Evolutionary conservation across 1,140 invertebrate genomes (phyloP), one percentile per base, ranked within the genome.

Genomic region (Ips typographus): DNA sequence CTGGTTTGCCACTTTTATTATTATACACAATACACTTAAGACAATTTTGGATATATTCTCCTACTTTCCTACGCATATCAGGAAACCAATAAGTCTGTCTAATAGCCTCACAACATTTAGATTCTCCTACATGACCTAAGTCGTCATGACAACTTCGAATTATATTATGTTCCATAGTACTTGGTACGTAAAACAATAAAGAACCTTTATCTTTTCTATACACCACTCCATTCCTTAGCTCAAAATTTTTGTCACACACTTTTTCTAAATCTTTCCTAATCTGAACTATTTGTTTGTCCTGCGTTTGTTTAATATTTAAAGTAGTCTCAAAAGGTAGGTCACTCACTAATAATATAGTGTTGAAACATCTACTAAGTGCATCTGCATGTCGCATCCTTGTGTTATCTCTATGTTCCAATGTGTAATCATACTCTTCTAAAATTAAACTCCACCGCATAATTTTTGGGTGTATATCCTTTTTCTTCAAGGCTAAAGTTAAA

Each of bases 191-290:
- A 53, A 64, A 64, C 36, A 64, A 39, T 51, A 64, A 51, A 2
- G 7, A 36, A 7, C 40, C 22, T 56, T 65, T 65, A 55, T 65
- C 41, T 56, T 65, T 65, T 38, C 63, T 37, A 55, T 65, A 65
- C 42, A 65, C 49, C 37, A 65, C 22, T 8, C 63, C 49, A 65
- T 65, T 41, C 2, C 60, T 4, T 47, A 62, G 37, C 42, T 62
- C 60, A 51, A 47, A 62, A 62, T 47, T 47, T 44, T 62, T 47
- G 47, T 47, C 42, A 8, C 37, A 40, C 40, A 4, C 60, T 3
- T 62, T 4, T 8, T 62, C 43, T 4, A 62, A 37, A 8, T 4
- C 37, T 47, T 40, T 37, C 4, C 60, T 22, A 40, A 62, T 62
- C n/a, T 8, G 8, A 8, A 4, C 4, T 8, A 62, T 62, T 8